phyloP scores from a whole-genome alignment of 2,113 vertebrate species.

The Forbesichthys papilliferus region DNA sequence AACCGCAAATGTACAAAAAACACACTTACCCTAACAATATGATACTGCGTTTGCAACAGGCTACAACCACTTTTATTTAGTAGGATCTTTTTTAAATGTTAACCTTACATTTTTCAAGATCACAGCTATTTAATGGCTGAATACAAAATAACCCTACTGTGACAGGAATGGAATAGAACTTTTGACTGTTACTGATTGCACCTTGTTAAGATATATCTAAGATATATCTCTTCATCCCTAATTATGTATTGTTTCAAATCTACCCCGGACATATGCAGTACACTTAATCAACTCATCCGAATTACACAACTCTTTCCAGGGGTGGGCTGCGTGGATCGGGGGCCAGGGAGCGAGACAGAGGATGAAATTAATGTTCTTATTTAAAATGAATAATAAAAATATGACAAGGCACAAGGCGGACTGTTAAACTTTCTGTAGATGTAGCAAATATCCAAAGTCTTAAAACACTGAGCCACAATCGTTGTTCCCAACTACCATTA shows the following conservation, averaged over 20 bases:
- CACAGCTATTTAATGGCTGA: constrained; percentile 32
- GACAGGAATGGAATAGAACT: constrained; percentile 67
- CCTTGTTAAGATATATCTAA: constrained; percentile 63
- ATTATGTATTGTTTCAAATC: constrained; percentile 52
- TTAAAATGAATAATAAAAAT: constrained; percentile 5
- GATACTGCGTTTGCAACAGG: constrained; percentile 42
- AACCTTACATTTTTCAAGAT: constrained; percentile 47
- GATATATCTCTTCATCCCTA: constrained; percentile 53
- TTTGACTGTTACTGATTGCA: constrained; percentile 76
- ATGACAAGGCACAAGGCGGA: constrained; percentile 60
- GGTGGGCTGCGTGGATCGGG: constrained; percentile 47
- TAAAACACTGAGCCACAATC: constrained; percentile 68
- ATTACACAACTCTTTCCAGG: constrained; percentile 57
- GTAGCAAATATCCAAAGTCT: constrained; percentile 75
- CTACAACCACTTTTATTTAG: constrained; percentile 52
- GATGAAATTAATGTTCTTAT: constrained; percentile 58
- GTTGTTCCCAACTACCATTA: constrained; percentile 40
- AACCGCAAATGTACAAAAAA: constrained; percentile 40
- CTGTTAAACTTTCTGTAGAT: constrained; percentile 71
- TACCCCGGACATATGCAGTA: constrained; percentile 68
- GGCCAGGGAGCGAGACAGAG: constrained; percentile 38
- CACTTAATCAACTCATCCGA: constrained; percentile 54
- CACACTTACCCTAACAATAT: constrained; percentile 8
- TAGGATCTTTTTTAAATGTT: constrained; percentile 54
- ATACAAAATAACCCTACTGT: constrained; percentile 34